Base-by-base conservation (phyloP, 2,797 vertebrate genomes). In the Odontamblyopus rebecca region DNA sequence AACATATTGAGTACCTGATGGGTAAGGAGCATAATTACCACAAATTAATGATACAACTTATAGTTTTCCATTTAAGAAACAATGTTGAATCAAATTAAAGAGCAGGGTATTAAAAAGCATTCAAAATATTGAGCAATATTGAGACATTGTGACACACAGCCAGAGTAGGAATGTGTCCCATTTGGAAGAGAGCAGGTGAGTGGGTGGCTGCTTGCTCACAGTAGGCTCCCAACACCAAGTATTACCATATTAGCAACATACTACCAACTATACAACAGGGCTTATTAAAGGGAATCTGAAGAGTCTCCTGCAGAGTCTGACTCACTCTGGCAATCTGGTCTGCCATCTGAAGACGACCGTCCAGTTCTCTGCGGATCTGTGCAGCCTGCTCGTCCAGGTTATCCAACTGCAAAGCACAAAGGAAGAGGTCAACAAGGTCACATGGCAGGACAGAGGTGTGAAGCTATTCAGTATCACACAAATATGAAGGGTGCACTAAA, bases 321-420 rank as follows among this genome's bases (percentile, higher is more conserved):
- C 93, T 97, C 94, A 99, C 98, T 95, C 97, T 95, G 77, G 98
- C 98, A 89, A 99, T 99, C 91, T 99, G 98, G 91, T 99, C 98
- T 11, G 98, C 98, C 98, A 99, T 99, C 91, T 99, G 98, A 84
- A 99, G 96, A 87, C 98, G 97, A 50, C 98, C 98, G 63, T 99
- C 98, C 83, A 99, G 89, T 81, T 99, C 98, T 0, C 98, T 93
- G 87, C 98, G 94, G 93, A 99, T 99, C 92, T 99, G 98, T 4
- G 98, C 98, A 15, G 98, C 98, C 89, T 99, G 98, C 83, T 99
- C 98, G 32, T 99, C 98, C 72, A 97, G 95, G 89, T 99, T 99
- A 92, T 99, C 98, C 94, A 99, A 91, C 98, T 99, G 92, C 75
- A 57, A 57, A 77, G 72, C 69, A 85, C 12, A 88, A 50, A 84